These are phyloP conservation scores for Drosophila asahinai DNA, from an alignment of 1,140 invertebrate genomes.

Conservation along the genomic window DNA sequence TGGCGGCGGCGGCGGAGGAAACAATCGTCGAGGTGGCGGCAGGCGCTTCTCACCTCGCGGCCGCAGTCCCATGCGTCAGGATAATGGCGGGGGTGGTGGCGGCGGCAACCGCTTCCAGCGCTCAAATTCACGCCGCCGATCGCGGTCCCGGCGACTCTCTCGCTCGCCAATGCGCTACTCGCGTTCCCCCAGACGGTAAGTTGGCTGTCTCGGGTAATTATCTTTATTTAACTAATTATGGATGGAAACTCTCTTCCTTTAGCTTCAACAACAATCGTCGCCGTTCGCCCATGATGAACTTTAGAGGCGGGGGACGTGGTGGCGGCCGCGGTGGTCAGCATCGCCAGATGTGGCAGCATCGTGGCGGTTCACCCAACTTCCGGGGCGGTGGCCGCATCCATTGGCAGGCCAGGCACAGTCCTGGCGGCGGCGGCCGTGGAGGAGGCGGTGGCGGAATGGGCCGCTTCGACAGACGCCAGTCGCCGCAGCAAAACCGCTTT, in stretches of 20 bases:
- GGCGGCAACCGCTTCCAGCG: constrained; percentile 67
- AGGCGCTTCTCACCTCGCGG: constrained; percentile 73
- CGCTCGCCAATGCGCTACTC: constrained; percentile 81
- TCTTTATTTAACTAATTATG: not conserved
- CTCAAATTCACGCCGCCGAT: constrained; percentile 77
- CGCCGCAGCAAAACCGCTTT: constrained; percentile 66
- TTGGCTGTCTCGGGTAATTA: not conserved
- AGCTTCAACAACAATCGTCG: constrained; percentile 81
- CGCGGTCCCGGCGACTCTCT: constrained; percentile 74
- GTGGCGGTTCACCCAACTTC: constrained; percentile 55
- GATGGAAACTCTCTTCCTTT: not conserved
- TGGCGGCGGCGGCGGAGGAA: constrained; percentile 52
- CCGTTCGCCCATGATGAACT: constrained; percentile 74
- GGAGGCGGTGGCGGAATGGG: constrained; percentile 64
- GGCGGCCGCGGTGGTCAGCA: constrained; percentile 53
- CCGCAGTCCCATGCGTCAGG: constrained; percentile 72
- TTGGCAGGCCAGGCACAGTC: constrained; percentile 72
- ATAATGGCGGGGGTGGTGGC: constrained; percentile 65
- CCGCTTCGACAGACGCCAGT: constrained; percentile 71
- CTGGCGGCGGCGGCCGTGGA: constrained; percentile 49
- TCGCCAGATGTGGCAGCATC: constrained; percentile 60
- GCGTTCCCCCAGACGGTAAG: constrained; percentile 78
- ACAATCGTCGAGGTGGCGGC: constrained; percentile 46
- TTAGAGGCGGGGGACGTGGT: constrained; percentile 66
- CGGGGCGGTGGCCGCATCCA: constrained; percentile 65